These are phyloP conservation scores for Zosterops hypoxanthus DNA, from an alignment of 2,113 vertebrate genomes.

Conservation along the genomic window DNA sequence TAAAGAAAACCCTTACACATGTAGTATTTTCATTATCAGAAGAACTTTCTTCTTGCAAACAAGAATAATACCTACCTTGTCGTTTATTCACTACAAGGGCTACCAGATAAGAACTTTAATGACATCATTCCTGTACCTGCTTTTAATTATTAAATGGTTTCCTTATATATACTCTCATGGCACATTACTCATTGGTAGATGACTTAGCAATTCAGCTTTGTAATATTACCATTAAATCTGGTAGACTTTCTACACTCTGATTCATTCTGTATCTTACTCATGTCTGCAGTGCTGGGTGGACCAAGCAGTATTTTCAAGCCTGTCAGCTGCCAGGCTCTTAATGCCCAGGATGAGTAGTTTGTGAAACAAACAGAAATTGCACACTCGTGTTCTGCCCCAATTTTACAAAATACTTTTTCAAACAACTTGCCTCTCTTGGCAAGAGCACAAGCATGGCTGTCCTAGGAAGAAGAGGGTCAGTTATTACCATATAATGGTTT, in stretches of 20 bases:
- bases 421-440: neutral
- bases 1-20: neutral
- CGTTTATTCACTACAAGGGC: neutral
- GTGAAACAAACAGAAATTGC: neutral
- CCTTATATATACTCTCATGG: neutral
- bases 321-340: neutral
- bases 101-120: neutral
- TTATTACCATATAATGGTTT: neutral
- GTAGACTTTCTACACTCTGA: neutral
- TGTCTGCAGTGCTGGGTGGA: neutral
- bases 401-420: neutral
- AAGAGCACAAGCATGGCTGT: neutral
- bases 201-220: neutral
- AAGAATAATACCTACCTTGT: neutral
- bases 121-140: neutral
- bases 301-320: neutral
- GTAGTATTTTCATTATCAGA: neutral
- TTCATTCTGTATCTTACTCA: neutral
- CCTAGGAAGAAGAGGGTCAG: neutral
- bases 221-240: neutral
- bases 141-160: neutral
- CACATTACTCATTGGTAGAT: neutral
- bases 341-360: neutral
- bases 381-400: neutral
- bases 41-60: neutral